Evolutionary conservation across 1,140 invertebrate genomes (phyloP).

Genomic region (Drosophila arawakana): DNA sequence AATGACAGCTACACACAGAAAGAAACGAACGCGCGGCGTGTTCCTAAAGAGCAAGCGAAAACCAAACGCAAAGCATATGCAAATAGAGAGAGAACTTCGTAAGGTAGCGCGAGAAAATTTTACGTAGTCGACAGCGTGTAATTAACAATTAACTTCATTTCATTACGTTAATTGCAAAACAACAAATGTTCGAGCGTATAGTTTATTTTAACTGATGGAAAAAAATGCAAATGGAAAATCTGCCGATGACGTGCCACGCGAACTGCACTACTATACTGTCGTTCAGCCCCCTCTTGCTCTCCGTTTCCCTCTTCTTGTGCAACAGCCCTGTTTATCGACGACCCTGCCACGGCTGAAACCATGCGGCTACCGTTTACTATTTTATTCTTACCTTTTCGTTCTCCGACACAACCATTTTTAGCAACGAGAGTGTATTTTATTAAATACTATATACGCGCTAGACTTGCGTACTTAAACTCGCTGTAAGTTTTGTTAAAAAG

Average conservation of each 20-base stretch:
- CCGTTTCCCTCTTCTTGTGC: conserved; percentile 60
- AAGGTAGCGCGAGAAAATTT: conserved; percentile 43
- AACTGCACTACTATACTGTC: conserved; percentile 49
- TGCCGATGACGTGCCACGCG: conserved; percentile 66
- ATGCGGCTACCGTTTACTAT: conserved; percentile 56
- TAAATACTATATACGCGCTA: conserved; percentile 57
- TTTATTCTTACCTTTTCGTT: conserved; percentile 68
- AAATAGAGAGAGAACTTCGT: conserved; percentile 50
- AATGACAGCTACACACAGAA: conserved; percentile 35
- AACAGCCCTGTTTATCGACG: conserved; percentile 72
- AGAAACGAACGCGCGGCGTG: conserved; percentile 37
- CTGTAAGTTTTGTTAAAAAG: conserved; percentile 40
- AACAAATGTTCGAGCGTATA: conserved; percentile 24
- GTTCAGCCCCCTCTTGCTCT: conserved; percentile 33
- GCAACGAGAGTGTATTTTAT: conserved; percentile 32
- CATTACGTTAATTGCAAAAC: conserved; percentile 38
- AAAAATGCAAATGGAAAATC: conserved; percentile 53
- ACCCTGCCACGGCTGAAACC: conserved; percentile 70
- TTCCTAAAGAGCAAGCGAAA: conserved; percentile 53
- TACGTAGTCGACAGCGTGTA: conserved; percentile 63
- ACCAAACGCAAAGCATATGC: conserved; percentile 61
- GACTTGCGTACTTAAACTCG: conserved; percentile 43
- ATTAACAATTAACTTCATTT: conserved; percentile 45
- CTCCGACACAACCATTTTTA: conserved; percentile 73
- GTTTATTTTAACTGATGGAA: conserved; percentile 41